Percentiles rank a stretch among this genome's conserved stretches.
These are phyloP conservation scores for Trachops cirrhosus DNA, from an alignment of 2,797 vertebrate species.

Conservation along the genomic window DNA sequence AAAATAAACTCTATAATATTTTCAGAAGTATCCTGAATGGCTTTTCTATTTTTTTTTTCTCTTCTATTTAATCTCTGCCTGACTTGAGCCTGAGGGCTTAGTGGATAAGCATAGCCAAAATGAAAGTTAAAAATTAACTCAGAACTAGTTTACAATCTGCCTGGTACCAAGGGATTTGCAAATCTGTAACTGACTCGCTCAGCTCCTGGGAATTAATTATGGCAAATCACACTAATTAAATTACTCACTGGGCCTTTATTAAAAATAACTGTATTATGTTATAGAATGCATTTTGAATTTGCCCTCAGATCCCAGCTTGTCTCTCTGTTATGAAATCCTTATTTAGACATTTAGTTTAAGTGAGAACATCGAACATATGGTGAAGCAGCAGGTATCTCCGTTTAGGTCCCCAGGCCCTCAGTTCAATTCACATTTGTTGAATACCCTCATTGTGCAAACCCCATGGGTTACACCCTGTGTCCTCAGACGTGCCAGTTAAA, in stretches of 20 bases:
- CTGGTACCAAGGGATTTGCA: constrained; percentile 4
- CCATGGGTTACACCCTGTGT: not conserved
- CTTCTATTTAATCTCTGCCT: not conserved
- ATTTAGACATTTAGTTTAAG: not conserved
- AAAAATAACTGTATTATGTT: constrained; percentile 46
- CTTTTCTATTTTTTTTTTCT: constrained; percentile 21
- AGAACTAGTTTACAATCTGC: constrained; percentile 32
- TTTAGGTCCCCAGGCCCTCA: not conserved
- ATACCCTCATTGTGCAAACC: not conserved
- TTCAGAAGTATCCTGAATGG: not conserved
- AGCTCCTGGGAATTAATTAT: constrained; percentile 45
- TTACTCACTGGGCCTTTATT: constrained; percentile 45
- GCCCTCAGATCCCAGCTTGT: not conserved
- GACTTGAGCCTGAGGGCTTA: not conserved
- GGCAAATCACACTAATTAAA: constrained; percentile 56
- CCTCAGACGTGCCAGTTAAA: not conserved
- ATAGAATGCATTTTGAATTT: not conserved
- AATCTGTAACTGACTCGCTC: not conserved
- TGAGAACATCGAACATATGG: not conserved
- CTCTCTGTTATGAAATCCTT: not conserved
- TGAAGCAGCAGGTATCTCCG: not conserved
- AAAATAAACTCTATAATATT: constrained; percentile 30
- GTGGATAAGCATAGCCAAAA: not conserved
- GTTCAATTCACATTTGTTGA: not conserved
- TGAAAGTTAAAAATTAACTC: constrained; percentile 60